phyloP scores from a whole-genome alignment of 2,113 vertebrate genomes.

The Dendrocopos noguchii region DNA sequence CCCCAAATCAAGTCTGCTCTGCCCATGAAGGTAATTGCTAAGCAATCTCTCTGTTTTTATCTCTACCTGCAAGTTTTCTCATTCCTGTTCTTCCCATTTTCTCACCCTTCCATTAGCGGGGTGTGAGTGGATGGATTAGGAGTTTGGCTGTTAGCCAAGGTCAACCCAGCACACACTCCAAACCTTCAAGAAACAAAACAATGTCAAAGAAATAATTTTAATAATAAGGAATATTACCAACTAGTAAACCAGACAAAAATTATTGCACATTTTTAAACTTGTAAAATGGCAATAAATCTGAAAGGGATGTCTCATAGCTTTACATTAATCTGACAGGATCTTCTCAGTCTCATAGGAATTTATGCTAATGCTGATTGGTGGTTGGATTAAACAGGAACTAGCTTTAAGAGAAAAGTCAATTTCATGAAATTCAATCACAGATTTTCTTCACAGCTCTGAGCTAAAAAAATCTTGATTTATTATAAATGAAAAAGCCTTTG shows the following conservation, averaged over 20 bases:
- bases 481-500: background rate
- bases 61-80: background rate
- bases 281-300: background rate
- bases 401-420: background rate
- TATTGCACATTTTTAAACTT: background rate
- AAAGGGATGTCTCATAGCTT: background rate
- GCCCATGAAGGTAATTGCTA: background rate
- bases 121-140: background rate
- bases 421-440: background rate
- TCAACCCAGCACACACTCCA: background rate
- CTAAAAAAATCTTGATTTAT: background rate
- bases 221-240: background rate
- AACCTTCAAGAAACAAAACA: background rate
- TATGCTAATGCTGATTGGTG: background rate
- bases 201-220: background rate
- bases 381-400: background rate
- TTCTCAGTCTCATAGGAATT: background rate
- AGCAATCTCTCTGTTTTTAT: background rate
- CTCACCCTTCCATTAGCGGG: rapidly evolving
- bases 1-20: background rate
- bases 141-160: background rate
- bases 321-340: background rate
- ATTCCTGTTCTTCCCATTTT: background rate
- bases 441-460: background rate
- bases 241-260: background rate